Base-by-base conservation (phyloP, 2,113 vertebrate species). In the Gila orcuttii region DNA sequence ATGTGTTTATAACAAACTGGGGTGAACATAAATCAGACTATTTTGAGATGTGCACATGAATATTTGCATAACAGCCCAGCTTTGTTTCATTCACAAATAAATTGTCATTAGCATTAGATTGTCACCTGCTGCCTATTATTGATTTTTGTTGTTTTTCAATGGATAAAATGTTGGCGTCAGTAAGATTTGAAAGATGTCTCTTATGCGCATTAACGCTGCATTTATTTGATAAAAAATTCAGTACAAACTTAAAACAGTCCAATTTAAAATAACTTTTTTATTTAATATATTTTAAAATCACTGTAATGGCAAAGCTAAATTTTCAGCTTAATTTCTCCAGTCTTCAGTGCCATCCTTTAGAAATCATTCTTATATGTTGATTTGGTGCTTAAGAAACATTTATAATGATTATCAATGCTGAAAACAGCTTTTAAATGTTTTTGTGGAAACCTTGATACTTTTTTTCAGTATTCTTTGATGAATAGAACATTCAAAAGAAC, bases 11-110 rank as follows among this genome's bases (percentile, higher is more conserved):
- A 64, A 64, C 78, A 42, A 64, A 45, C 59, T 80, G 59, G 23
- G 39, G n/a, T 47, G 39, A 52, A 52, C 60, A 50, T 15, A 82
- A 82, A 82, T 50, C 25, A 33, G 62, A n/a, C 62, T 68, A 82
- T 68, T 68, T 69, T 68, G n/a, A 82, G 62, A 82, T 52, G 17
- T 45, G 42, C 79, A 69, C 28, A 52, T 23, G 45, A 33, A 64
- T 64, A 42, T 64, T 64, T 45, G 13, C 6, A 79, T 9, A 80
- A 19, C 3, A 2, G 23, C 25, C 19, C 11, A 71, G 69, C 39
- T 66, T 10, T 52, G 9, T 33, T 81, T 68, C 6, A 13, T 68
- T 68, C 25, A 50, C 57, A 12, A 17, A 78, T 3, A 77, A 33
- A 28, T n/a, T 25, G 4, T 1, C 15, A 17, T 52, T 55, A 10